A percentile compares a stretch with the other conserved stretches of the same genome.
Conservation (phyloP, 2,113 vertebrate species). For the Siphamia tubifer region DNA sequence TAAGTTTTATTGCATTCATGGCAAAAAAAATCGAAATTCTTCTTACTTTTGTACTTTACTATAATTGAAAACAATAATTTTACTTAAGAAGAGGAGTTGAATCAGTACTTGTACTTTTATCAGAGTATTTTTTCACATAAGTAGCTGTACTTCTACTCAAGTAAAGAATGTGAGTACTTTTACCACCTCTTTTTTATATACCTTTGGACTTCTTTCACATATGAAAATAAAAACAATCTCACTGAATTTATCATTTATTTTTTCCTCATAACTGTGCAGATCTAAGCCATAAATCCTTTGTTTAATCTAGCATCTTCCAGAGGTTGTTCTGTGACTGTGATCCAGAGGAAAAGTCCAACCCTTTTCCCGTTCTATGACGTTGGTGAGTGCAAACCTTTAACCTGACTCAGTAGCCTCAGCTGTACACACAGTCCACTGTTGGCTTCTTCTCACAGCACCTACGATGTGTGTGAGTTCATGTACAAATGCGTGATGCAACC, state of each 20-base stretch:
- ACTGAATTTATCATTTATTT: background rate
- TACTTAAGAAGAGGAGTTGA: no score
- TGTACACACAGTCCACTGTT: constrained; percentile 69
- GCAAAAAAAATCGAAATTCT: no score
- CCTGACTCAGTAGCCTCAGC: constrained; percentile 69
- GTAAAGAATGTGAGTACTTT: no score
- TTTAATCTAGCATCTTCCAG: constrained; percentile 40
- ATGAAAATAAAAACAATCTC: no score
- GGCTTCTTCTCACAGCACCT: constrained; percentile 70
- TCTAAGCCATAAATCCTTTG: constrained; percentile 1
- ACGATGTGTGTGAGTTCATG: constrained; percentile 8
- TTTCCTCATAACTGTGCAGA: background rate
- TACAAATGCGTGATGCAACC: constrained; percentile 33
- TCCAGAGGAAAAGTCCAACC: constrained; percentile 42
- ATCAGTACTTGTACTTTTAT: no score
- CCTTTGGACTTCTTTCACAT: no score
- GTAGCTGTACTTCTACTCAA: no score
- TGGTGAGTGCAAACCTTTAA: constrained; percentile 65
- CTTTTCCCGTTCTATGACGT: constrained; percentile 62
- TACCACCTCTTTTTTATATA: no score
- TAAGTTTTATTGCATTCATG: no score
- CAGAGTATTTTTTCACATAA: no score
- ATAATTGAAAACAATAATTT: no score
- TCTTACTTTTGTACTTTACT: no score
- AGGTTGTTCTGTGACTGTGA: constrained; percentile 31